Evolutionary conservation across 2,113 vertebrate species (phyloP), one percentile per base, ranked within the genome.

Genomic region (Cricetomys ansorgei): DNA sequence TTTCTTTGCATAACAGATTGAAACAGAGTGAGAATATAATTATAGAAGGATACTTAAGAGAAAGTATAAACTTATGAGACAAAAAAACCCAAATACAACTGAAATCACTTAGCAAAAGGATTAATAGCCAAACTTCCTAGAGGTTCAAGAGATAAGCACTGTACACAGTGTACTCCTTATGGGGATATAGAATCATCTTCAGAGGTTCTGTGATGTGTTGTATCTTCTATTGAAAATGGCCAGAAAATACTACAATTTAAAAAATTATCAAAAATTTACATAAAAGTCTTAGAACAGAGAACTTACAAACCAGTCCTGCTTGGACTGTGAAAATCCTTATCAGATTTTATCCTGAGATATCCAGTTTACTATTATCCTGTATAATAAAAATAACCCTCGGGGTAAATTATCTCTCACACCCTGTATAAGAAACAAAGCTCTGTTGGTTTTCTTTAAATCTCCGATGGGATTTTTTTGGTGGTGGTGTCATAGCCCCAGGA

Each of bases 1-100:
- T n/a, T 90, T 96, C 62, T 93, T 79, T 93, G 64, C 27, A 79
- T 53, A 92, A 65, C 40, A 92, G 59, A 89, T 84, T 92, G 70
- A 87, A 94, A 80, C 37, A 80, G 40, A 87, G 31, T 21, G 34
- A 3, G 29, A 55, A 83, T 43, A 62, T 37, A 76, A 43, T 48
- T 89, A 21, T 70, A 76, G 10, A 89, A 59, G 73, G 62, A 59
- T 25, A 50, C 16, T 53, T 67, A 94, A 70, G 12, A 94, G 25
- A 67, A 92, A 72, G 40, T 40, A 73, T 43, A 65, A 96, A 94
- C 81, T 5, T 85, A 43, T 87, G 65, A 85, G 43, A 77, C 23
- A 88, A 2, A 76, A 80, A 77, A 55, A 23, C 55, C 23, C 43
- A 81, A 81, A 73, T 88, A 31, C 29, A 83, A 79, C 2, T 23